Evolutionary conservation across 2,797 vertebrate species (phyloP), one percentile per base, ranked within the genome.

Genomic region (Acipenser oxyrinchus): DNA sequence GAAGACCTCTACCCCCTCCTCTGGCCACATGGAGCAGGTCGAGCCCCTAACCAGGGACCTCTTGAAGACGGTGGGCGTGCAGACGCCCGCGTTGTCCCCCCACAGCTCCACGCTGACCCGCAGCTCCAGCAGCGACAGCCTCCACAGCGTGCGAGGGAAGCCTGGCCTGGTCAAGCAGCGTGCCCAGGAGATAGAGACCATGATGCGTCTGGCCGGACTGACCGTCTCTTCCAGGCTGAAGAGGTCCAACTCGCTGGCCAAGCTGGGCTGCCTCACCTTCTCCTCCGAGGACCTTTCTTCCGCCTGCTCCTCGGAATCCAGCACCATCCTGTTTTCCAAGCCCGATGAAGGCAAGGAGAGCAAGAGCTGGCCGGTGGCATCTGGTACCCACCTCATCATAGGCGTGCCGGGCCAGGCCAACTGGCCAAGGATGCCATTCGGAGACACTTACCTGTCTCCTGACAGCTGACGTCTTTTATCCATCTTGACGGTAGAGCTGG

Each of bases 51-150:
- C 89, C 15, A 93, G 89, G 66, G 95, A 97, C 77, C 92, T 93
- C 69, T 78, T 92, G 63, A 95, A 89, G 89, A 83, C 91, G 72
- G 77, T 89, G 70, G 93, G 90, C 70, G 86, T 91, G 69, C 76
- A 83, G 74, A 96, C 95, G 0, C 94, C 95, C 1, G 86, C 89
- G 49, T 91, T 89, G 0, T 96, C 95, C 0, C 94, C 95, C 7
- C 88, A 94, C 5, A 93, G 95, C 80, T 95, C 94, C 76, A 92
- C 93, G 53, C 88, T 99, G 80, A 99, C 97, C 0, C 94, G 96
- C 1, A 99, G 97, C 81, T 99, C 97, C 74, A 99, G 96, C 88
- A 99, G 89, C 0, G 95, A 99, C 84, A 98, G 96, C 62, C 89
- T 99, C 80, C 94, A 93, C 81, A 97, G 96, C 0, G 84, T 98